phyloP scores from a whole-genome alignment of 1,140 invertebrate species.

The Drosophila kepulauana region DNA sequence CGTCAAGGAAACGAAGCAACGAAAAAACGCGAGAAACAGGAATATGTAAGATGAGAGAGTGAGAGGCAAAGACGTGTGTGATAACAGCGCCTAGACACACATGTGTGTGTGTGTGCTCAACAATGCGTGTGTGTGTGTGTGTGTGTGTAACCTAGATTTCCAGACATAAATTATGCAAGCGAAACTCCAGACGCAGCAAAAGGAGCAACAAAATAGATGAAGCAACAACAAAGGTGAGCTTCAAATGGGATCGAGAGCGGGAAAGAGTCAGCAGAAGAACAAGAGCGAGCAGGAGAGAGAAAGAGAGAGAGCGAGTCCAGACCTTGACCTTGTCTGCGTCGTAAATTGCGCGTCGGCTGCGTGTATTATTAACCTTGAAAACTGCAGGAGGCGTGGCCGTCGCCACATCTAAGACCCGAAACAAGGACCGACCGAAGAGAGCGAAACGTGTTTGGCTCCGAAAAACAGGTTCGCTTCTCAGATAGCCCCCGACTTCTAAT shows the following conservation, averaged over 20 bases:
- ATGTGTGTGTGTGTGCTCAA: not conserved
- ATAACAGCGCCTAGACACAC: constrained; percentile 67
- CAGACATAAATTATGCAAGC: constrained; percentile 81
- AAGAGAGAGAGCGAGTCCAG: not conserved
- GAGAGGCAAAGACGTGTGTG: constrained; percentile 62
- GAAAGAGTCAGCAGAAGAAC: not conserved
- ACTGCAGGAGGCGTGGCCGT: constrained; percentile 7
- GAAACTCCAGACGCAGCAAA: constrained; percentile 39
- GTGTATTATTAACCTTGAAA: constrained; percentile 41
- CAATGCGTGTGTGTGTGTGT: constrained; percentile 23
- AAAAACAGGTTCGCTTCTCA: constrained; percentile 23
- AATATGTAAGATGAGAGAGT: constrained; percentile 18
- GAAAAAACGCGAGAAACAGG: constrained; percentile 19
- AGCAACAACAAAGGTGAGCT: constrained; percentile 15
- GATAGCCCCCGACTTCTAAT: constrained; percentile 14
- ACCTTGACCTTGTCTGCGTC: constrained; percentile 45
- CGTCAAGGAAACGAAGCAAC: constrained; percentile 28
- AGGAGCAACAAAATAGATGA: constrained; percentile 46
- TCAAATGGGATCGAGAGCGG: constrained; percentile 31
- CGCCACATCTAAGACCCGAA: constrained; percentile 29
- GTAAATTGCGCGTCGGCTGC: constrained; percentile 28
- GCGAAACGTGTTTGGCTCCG: constrained; percentile 18
- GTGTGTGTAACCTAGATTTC: constrained; percentile 74
- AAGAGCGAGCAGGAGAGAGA: not conserved
- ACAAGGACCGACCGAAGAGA: constrained; percentile 14